Conservation (phyloP, 2,888 invertebrate genomes). For the Oscheius onirici region DNA sequence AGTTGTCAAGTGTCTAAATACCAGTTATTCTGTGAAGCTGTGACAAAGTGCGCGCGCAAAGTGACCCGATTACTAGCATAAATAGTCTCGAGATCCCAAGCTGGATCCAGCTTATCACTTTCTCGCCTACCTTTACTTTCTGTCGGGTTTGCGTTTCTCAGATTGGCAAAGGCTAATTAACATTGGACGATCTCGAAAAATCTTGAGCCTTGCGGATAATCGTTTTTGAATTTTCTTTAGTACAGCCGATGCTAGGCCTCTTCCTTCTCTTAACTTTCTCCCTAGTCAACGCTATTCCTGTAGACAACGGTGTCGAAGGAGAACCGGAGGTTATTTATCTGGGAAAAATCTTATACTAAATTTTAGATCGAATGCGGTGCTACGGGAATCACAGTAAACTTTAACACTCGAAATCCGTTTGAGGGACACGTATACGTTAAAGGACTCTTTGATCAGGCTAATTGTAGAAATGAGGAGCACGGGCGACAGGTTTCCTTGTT, state of each 20-base stretch:
- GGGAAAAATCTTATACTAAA: not conserved
- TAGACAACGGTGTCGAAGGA: conserved; percentile 66
- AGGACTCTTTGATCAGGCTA: conserved; percentile 58
- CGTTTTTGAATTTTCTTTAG: no score
- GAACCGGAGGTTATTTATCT: conserved; percentile 56
- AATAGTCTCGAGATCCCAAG: no score
- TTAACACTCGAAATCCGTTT: conserved; percentile 62
- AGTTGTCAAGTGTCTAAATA: not conserved
- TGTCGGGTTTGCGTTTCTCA: no score
- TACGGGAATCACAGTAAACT: conserved; percentile 65
- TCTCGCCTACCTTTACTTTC: no score
- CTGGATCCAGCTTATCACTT: no score
- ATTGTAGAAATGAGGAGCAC: conserved; percentile 51
- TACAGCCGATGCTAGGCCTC: not conserved
- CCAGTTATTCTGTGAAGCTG: not conserved
- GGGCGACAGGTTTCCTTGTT: conserved; percentile 46
- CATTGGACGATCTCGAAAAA: no score
- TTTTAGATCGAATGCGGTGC: conserved; percentile 70
- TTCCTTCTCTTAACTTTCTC: not conserved
- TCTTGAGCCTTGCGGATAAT: no score
- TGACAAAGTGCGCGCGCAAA: conserved; percentile 26
- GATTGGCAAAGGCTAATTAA: no score
- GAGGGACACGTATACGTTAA: conserved; percentile 65
- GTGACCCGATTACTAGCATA: conserved; percentile 21
- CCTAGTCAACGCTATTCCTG: conserved; percentile 49